Evolutionary conservation across 2,113 vertebrate species (phyloP).

Genomic region (Bungarus multicinctus): DNA sequence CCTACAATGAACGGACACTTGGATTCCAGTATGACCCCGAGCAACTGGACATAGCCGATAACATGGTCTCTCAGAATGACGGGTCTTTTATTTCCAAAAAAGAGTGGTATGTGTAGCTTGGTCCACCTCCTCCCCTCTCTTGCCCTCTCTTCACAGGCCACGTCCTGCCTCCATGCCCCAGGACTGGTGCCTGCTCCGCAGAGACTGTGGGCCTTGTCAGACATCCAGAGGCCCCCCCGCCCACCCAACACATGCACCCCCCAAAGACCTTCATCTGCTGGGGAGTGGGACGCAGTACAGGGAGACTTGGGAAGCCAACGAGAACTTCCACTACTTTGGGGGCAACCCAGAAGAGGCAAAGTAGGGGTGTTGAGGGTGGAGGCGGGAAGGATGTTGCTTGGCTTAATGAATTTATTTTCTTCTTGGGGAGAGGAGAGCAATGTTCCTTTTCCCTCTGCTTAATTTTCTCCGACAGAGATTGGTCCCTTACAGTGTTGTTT

Average conservation of each 20-base stretch:
- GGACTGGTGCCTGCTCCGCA: conserved; percentile 22
- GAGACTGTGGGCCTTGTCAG: not conserved
- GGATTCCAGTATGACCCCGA: conserved; percentile 94
- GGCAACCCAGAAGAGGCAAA: not conserved
- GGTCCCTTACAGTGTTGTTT: conserved; percentile 65
- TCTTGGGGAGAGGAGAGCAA: not conserved
- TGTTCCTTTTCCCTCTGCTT: conserved; percentile 47
- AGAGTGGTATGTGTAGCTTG: conserved; percentile 96
- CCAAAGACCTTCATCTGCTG: not conserved
- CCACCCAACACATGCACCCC: not conserved
- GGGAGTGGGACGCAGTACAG: not conserved
- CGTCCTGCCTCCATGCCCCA: conserved; percentile 19
- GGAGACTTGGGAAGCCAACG: conserved; percentile 37
- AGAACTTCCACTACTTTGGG: conserved; percentile 33
- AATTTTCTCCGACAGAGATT: conserved; percentile 31
- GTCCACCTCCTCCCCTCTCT: not conserved
- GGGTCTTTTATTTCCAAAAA: conserved; percentile 99
- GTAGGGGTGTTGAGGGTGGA: conserved; percentile 4
- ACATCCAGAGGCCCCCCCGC: not conserved
- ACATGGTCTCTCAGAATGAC: conserved; percentile 98
- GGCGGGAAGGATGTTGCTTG: conserved; percentile 17
- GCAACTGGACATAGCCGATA: conserved; percentile 88
- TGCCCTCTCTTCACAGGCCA: conserved; percentile 46
- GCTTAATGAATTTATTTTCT: conserved; percentile 38
- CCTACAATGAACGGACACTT: conserved; percentile 91